Evolutionary conservation across 2,797 vertebrate genomes (phyloP).

Genomic region (Amblyopsis hoosieri): DNA sequence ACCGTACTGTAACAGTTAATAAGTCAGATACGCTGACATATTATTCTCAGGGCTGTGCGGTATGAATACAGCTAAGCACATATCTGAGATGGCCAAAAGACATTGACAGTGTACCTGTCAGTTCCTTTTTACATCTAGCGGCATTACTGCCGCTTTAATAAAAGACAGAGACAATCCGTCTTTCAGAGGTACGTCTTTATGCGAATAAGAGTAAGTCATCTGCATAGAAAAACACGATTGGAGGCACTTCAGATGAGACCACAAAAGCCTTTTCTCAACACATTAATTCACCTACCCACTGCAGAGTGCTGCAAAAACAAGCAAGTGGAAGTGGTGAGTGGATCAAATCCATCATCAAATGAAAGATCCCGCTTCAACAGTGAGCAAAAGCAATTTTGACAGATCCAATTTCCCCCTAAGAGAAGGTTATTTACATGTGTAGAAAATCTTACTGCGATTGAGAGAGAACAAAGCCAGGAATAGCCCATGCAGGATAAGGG

Average conservation of each 20-base stretch:
- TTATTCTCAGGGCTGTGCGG: too few relatives aligned
- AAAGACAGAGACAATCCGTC: conserved; percentile 13
- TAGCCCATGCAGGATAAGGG: conserved; percentile 13
- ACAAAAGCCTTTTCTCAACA: conserved; percentile 43
- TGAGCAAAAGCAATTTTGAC: conserved; percentile 65
- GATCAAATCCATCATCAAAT: conserved; percentile 64
- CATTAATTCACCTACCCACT: conserved; percentile 44
- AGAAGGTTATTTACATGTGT: conserved; percentile 72
- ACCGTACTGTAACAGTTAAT: background rate
- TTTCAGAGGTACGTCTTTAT: conserved; percentile 7
- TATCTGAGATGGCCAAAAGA: too few relatives aligned
- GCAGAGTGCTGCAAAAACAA: conserved; percentile 38
- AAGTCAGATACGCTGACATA: background rate
- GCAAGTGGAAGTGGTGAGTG: conserved; percentile 36
- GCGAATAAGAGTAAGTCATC: background rate
- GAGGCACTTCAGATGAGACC: conserved; percentile 28
- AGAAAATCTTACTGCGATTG: conserved; percentile 53
- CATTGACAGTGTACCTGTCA: too few relatives aligned
- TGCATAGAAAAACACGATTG: conserved; percentile 34
- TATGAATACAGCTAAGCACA: too few relatives aligned
- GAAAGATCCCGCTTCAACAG: conserved; percentile 58
- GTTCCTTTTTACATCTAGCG: too few relatives aligned
- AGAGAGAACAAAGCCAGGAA: conserved; percentile 50
- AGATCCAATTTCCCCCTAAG: conserved; percentile 64
- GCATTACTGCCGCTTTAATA: too few relatives aligned